Evolutionary conservation across 1,140 invertebrate species (phyloP).

Genomic region (Apolygus lucorum): DNA sequence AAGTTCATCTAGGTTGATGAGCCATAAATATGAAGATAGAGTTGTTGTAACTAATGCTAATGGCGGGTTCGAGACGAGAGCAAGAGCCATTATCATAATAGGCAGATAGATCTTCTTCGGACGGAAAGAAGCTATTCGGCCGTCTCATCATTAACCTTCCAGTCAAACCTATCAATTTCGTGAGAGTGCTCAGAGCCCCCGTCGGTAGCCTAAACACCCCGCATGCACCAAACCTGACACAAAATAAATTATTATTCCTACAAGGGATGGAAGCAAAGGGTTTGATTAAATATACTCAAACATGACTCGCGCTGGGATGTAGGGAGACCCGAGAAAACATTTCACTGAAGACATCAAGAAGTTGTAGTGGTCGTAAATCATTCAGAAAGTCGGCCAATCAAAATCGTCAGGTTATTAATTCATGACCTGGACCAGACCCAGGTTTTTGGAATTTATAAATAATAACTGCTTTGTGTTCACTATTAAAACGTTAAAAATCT

Average conservation of each 20-base stretch:
- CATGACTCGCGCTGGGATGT: too few relatives aligned
- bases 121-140: slow-evolving; percentile 5
- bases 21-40: slow-evolving; percentile 11
- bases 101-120: slow-evolving; percentile 13
- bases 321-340: too few relatives aligned
- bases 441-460: too few relatives aligned
- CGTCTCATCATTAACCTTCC: slow-evolving; percentile 11
- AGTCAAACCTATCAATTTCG: slow-evolving; percentile 13
- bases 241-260: neutral
- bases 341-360: too few relatives aligned
- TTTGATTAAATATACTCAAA: neutral
- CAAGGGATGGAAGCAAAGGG: neutral
- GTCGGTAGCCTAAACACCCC: neutral
- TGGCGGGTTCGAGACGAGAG: neutral
- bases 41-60: slow-evolving; percentile 12
- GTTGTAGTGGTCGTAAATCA: too few relatives aligned
- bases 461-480: too few relatives aligned
- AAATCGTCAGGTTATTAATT: too few relatives aligned
- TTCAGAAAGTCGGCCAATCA: too few relatives aligned
- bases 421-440: too few relatives aligned
- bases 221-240: neutral
- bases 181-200: neutral
- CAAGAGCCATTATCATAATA: slow-evolving; percentile 6
- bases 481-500: too few relatives aligned
- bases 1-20: too few relatives aligned